Evolutionary conservation across 2,113 vertebrate species (phyloP).

Genomic region (Thomomys bottae): DNA sequence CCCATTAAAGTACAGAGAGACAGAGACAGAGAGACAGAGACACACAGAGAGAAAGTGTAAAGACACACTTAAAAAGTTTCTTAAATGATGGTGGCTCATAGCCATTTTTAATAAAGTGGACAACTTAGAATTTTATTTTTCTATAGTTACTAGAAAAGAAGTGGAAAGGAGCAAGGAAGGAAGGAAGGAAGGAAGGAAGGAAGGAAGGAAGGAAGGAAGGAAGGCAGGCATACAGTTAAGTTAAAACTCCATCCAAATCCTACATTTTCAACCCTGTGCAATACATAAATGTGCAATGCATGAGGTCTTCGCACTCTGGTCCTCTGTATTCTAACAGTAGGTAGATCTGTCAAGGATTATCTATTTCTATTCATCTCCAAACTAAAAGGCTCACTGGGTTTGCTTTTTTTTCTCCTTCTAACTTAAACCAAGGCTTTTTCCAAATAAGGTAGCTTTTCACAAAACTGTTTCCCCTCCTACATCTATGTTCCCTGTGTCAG

Average conservation of each 20-base stretch:
- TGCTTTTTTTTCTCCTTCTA: background rate
- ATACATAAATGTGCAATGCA: background rate
- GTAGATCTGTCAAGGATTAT: background rate
- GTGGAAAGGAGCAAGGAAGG: background rate
- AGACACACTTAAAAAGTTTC: background rate
- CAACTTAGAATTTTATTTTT: constrained; percentile 32
- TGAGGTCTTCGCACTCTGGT: background rate
- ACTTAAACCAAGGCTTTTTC: constrained; percentile 52
- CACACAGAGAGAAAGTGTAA: no score
- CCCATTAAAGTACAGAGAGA: background rate
- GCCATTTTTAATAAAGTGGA: constrained; percentile 14
- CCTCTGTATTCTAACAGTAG: background rate
- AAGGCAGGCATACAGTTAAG: constrained; percentile 2
- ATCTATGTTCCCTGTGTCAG: constrained; percentile 50
- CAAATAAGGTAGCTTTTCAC: constrained; percentile 68
- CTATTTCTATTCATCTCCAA: constrained; percentile 48
- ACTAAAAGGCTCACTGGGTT: constrained; percentile 26
- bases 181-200: background rate
- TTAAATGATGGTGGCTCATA: background rate
- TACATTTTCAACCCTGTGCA: background rate
- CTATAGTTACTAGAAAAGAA: background rate
- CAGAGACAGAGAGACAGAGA: background rate
- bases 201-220: background rate
- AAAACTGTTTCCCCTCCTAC: constrained; percentile 67
- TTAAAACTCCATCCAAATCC: constrained; percentile 8